Percentiles rank a stretch among this genome's conserved stretches.
Evolutionary conservation across 2,888 invertebrate species (phyloP).

Genomic region (Drosophila nr. perissopoda): DNA sequence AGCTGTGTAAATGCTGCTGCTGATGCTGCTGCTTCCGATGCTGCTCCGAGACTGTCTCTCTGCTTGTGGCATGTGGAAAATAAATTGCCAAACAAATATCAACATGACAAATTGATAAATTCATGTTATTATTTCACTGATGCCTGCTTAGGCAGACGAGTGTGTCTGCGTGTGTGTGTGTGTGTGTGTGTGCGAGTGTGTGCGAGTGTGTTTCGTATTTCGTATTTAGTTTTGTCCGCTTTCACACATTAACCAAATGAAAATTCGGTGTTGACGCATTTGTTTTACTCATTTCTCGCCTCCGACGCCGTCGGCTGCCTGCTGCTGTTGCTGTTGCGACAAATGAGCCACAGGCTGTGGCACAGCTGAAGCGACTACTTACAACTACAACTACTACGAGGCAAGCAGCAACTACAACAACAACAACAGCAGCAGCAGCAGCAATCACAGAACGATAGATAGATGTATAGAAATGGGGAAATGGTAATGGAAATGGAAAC

Average conservation of each 20-base stretch:
- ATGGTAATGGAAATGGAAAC: slow-evolving; percentile 56
- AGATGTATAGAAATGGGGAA: slow-evolving; percentile 31
- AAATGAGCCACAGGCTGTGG: slow-evolving; percentile 70
- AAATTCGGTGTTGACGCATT: slow-evolving; percentile 82
- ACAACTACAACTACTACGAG: slow-evolving; percentile 15
- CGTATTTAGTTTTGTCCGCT: slow-evolving; percentile 56
- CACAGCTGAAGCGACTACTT: slow-evolving; percentile 69
- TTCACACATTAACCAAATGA: slow-evolving; percentile 82
- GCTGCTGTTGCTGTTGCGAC: slow-evolving; percentile 47
- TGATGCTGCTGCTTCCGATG: slow-evolving; percentile 17
- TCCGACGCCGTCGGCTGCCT: neutral
- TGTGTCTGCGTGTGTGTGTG: slow-evolving; percentile 7
- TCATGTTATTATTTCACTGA: slow-evolving; percentile 78
- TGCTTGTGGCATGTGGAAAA: slow-evolving; percentile 70
- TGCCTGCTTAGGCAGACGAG: slow-evolving; percentile 51
- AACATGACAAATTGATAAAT: slow-evolving; percentile 82
- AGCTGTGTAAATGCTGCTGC: slow-evolving; percentile 9
- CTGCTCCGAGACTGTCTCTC: neutral
- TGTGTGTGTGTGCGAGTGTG: slow-evolving; percentile 1
- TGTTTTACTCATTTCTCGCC: slow-evolving; percentile 71
- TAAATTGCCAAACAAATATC: slow-evolving; percentile 81
- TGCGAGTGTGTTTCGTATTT: slow-evolving; percentile 38
- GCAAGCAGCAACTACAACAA: slow-evolving; percentile 12
- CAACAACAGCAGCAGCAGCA: neutral
- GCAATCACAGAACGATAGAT: slow-evolving; percentile 56